Evolutionary conservation across 2,797 vertebrate genomes (phyloP).

Genomic region (Pristis pectinata): DNA sequence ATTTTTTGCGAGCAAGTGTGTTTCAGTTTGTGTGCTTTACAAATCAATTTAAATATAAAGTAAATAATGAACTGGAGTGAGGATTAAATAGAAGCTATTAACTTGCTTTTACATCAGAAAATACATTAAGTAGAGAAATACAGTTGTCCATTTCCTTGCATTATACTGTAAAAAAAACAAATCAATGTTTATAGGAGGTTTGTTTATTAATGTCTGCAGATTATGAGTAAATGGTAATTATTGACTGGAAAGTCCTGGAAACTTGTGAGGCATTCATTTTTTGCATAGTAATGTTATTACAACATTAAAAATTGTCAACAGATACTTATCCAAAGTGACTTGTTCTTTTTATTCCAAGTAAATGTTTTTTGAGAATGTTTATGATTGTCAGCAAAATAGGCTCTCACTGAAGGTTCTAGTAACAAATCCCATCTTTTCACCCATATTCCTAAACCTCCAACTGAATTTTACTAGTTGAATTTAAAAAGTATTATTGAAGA

Average conservation of each 20-base stretch:
- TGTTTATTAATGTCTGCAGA: not conserved
- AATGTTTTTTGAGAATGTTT: not conserved
- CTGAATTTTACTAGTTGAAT: not conserved
- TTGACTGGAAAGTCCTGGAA: slow-evolving; percentile 6
- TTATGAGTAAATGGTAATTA: not conserved
- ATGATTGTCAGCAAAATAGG: not conserved
- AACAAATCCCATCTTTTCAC: not conserved
- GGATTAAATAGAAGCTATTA: not conserved
- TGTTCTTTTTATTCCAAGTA: not conserved
- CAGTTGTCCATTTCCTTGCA: not conserved
- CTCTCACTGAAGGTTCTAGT: not conserved
- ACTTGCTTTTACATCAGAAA: not conserved
- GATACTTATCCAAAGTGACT: not conserved
- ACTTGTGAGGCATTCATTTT: not conserved
- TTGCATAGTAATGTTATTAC: not conserved
- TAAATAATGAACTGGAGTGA: not conserved
- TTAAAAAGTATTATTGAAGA: not conserved
- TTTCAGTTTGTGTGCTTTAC: not conserved
- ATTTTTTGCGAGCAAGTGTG: no score
- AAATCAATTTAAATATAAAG: slow-evolving; percentile 1
- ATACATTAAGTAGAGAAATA: not conserved
- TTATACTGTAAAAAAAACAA: not conserved
- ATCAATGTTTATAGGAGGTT: not conserved
- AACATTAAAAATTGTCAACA: not conserved
- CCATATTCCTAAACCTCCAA: not conserved